These are phyloP conservation scores for Clostera curtula DNA, from an alignment of 2,888 invertebrate species.

Conservation along the genomic window DNA sequence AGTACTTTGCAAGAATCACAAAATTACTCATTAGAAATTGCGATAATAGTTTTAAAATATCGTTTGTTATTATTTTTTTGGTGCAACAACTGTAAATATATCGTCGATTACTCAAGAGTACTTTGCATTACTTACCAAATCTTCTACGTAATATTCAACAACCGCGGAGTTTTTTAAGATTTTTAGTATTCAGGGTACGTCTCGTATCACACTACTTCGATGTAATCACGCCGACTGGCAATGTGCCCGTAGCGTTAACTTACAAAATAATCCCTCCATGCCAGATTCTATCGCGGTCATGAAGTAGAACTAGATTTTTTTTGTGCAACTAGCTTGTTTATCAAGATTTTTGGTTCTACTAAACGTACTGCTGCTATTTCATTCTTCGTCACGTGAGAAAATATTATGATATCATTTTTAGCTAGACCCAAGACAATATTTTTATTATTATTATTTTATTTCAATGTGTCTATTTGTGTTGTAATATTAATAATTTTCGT, in stretches of 20 bases:
- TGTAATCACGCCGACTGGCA: conserved; percentile 38
- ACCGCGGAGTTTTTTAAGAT: conserved; percentile 33
- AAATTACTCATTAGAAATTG: too few species aligned
- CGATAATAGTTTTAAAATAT: too few species aligned
- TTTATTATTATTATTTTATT: too few species aligned
- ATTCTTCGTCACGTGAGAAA: not conserved
- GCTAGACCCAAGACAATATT: too few species aligned
- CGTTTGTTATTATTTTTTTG: too few species aligned
- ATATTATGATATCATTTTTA: too few species aligned
- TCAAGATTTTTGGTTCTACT: too few species aligned
- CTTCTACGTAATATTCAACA: conserved; percentile 51
- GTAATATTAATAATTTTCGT: too few species aligned
- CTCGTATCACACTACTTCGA: conserved; percentile 34
- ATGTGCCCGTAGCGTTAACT: conserved; percentile 27
- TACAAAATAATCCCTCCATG: conserved; percentile 18
- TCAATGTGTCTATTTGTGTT: too few species aligned
- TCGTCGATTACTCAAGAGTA: conserved; percentile 16
- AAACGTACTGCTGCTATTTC: not conserved
- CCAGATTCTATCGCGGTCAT: conserved; percentile 21
- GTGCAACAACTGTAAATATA: conserved; percentile 13
- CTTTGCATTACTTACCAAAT: conserved; percentile 31
- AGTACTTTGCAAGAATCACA: too few species aligned
- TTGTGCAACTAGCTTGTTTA: conserved; percentile 13
- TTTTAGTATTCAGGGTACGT: conserved; percentile 56
- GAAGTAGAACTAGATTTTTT: conserved; percentile 20